Evolutionary conservation across 2,113 vertebrate species (phyloP).

Genomic region (Nesogale talazaci): DNA sequence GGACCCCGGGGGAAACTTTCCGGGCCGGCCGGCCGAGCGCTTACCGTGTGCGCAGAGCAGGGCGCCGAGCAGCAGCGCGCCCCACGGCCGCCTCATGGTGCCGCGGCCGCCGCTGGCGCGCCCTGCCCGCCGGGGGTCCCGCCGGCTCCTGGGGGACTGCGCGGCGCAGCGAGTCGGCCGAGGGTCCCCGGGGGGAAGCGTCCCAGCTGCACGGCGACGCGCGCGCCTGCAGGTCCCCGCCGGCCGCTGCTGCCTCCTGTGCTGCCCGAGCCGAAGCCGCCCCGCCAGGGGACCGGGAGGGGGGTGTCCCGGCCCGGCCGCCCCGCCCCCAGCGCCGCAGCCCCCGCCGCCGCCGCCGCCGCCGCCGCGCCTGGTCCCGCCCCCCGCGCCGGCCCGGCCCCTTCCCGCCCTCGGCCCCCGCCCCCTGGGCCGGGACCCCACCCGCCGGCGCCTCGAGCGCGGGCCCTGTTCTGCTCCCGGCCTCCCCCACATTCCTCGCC

Average conservation of each 20-base stretch:
- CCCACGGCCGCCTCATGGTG: conserved; percentile 84
- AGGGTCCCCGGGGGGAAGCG: background rate
- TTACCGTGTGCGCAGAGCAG: conserved; percentile 85
- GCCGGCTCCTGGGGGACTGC: conserved; percentile 46
- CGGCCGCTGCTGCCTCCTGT: conserved; percentile 61
- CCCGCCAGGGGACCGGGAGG: conserved; percentile 73
- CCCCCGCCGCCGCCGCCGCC: conserved; percentile 72
- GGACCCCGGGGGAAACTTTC: conserved; percentile 67
- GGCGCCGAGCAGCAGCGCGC: conserved; percentile 82
- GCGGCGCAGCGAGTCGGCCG: background rate
- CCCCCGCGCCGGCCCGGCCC: background rate
- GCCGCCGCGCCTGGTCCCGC: conserved; percentile 57
- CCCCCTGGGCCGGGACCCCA: too few species aligned
- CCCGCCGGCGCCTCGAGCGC: too few species aligned
- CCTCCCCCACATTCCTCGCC: conserved; percentile 9
- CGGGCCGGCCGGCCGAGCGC: conserved; percentile 41
- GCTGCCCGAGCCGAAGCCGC: conserved; percentile 70
- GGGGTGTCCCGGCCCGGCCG: conserved; percentile 80
- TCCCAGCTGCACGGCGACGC: conserved; percentile 19
- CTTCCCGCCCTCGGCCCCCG: background rate
- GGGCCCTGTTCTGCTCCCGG: too few species aligned
- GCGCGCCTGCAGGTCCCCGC: conserved; percentile 37
- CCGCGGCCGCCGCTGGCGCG: conserved; percentile 67
- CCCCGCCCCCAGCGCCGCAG: conserved; percentile 76
- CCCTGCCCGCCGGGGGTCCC: conserved; percentile 60